Base-by-base conservation (phyloP, 2,888 invertebrate genomes). In the Syrista parreyssii region DNA sequence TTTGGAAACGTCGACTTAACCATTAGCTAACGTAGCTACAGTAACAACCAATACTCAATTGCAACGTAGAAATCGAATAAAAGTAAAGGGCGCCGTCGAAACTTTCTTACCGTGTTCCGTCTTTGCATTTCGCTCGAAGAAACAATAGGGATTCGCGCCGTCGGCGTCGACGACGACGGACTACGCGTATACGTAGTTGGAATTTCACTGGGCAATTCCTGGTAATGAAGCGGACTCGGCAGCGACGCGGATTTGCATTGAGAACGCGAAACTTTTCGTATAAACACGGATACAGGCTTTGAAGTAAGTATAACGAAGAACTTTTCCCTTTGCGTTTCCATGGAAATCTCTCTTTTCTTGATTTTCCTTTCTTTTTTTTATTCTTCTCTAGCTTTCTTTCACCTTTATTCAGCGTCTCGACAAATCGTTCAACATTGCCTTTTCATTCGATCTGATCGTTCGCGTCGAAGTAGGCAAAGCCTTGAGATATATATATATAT, bases 231-330 rank as follows among this genome's bases (percentile, higher is more conserved):
- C 75, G 36, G 32, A 55, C 40, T 55, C 40, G 71, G 71, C 75
- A 79, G 81, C 81, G 82, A 80, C 79, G 76, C 79, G 85, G 82
- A 87, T 84, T 86, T 86, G 81, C 85, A 86, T 84, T 15, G 71
- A 80, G 82, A 82, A 83, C 82, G 68, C 72, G 40, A 80, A 85
- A 85, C 80, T 85, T 84, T 82, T 80, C 85, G 84, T 83, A 85
- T 85, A 85, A 85, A 84, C 84, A 83, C 85, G 80, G 78, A 84
- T 79, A 79, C 79, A 68, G 75, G 68, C 74, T 76, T n/a, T 76
- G 77, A 77, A 79, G 73, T 78, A 78, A 34, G 73, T 75, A 76
- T 78, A 75, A 80, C 80, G 78, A 79, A 79, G 77, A 84, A 83
- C 82, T 84, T 84, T 84, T 84, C 81, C 82, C 82, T 84, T 83